phyloP scores from a whole-genome alignment of 1,140 invertebrate species.

The Drosophila ficusphila region DNA sequence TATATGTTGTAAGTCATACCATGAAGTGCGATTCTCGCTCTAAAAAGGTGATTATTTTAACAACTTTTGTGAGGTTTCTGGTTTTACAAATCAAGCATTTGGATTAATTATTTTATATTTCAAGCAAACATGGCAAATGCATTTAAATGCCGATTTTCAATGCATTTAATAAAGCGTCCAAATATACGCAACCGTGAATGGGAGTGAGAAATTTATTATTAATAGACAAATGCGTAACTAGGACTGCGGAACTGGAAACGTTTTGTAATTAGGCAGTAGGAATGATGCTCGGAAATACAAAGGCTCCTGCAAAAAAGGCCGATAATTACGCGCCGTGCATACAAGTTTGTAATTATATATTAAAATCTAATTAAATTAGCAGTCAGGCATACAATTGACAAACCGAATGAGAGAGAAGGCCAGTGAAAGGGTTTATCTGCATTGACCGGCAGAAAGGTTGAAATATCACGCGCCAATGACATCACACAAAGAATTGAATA shows the following conservation, averaged over 20 bases:
- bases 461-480: constrained; percentile 53
- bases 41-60: neutral
- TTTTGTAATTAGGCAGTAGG: constrained; percentile 62
- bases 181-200: constrained; percentile 33
- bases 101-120: neutral
- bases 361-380: constrained; percentile 81
- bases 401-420: constrained; percentile 23
- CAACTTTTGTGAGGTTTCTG: neutral
- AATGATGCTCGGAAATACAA: constrained; percentile 24
- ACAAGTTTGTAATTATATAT: constrained; percentile 64
- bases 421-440: neutral
- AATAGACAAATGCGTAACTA: constrained; percentile 46
- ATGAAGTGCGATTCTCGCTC: no score
- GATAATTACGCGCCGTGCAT: constrained; percentile 42
- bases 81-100: neutral
- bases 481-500: constrained; percentile 61
- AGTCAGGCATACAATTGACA: constrained; percentile 58
- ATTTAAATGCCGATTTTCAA: constrained; percentile 2
- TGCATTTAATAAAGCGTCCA: constrained; percentile 46
- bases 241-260: constrained; percentile 26
- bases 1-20: constrained; percentile 45
- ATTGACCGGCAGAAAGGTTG: constrained; percentile 5
- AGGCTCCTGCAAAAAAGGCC: constrained; percentile 11
- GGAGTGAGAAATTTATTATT: constrained; percentile 65
- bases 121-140: neutral